Percentiles rank a stretch among this genome's conserved stretches.
Evolutionary conservation across 2,888 invertebrate species (phyloP).

Genomic region (Stenodera caucasica): DNA sequence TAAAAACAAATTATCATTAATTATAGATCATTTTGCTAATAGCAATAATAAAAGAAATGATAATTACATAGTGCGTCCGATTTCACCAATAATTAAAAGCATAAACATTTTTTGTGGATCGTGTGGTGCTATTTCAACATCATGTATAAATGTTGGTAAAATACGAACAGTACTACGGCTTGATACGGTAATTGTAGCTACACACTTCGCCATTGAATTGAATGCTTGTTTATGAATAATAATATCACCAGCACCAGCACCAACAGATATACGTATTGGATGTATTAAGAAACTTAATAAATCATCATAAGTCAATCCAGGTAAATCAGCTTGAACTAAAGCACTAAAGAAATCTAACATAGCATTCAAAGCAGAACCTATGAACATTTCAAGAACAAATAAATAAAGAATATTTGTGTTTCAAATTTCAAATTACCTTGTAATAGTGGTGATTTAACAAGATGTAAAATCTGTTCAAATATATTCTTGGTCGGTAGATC

Average conservation of each 20-base stretch:
- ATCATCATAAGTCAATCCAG: slow-evolving; percentile 73
- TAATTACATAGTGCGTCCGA: slow-evolving; percentile 88
- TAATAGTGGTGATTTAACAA: slow-evolving; percentile 88
- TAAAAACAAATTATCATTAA: slow-evolving; percentile 44
- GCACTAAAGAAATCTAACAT: slow-evolving; percentile 92
- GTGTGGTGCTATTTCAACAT: slow-evolving; percentile 69
- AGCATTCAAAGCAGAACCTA: slow-evolving; percentile 86
- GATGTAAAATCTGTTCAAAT: slow-evolving; percentile 80
- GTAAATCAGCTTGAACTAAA: slow-evolving; percentile 81
- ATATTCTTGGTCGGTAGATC: slow-evolving; percentile 72
- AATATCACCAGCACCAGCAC: slow-evolving; percentile 20
- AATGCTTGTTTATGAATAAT: slow-evolving; percentile 73
- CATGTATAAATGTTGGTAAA: slow-evolving; percentile 69
- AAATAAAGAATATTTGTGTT: not conserved
- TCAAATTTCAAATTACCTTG: slow-evolving; percentile 71
- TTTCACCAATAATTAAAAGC: slow-evolving; percentile 93
- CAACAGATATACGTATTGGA: slow-evolving; percentile 54
- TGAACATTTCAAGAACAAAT: slow-evolving; percentile 13
- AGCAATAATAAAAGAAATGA: slow-evolving; percentile 8
- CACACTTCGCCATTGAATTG: slow-evolving; percentile 95
- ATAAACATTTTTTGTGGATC: slow-evolving; percentile 92
- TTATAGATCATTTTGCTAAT: not conserved
- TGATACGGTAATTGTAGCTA: slow-evolving; percentile 87
- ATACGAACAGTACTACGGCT: slow-evolving; percentile 72
- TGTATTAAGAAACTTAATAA: slow-evolving; percentile 72